Base-by-base conservation (phyloP, 2,113 vertebrate genomes). In the Parus major region DNA sequence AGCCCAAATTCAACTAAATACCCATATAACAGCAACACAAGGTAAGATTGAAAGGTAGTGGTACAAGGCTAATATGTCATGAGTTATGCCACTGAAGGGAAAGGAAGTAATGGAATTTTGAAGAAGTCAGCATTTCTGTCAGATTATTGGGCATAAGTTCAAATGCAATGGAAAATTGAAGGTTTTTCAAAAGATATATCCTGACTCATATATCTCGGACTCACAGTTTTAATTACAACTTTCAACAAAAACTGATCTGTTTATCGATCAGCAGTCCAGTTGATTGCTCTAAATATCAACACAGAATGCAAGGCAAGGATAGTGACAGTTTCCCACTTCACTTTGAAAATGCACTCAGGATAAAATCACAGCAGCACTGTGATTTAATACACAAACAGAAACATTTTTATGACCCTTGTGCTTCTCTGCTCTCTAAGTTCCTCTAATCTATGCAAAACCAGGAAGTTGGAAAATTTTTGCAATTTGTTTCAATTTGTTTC, bases 1-100 rank as follows among this genome's bases (percentile, higher is more conserved):
- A 84, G 52, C 29, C 29, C 39, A 76, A 82, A 72, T 46, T 56
- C 33, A 60, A 56, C 11, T 36, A 56, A 80, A 72, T 39, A 14
- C 4, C 14, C 36, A 8, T 3, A 18, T 16, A 79, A 64, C 0
- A 4, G 39, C 1, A 12, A 44, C 18, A 61, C 0, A 41, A 28
- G 10, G 25, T 9, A 23, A 63, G 23, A 55, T 1, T 41, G 71
- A 56, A 69, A 90, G 20, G 21, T 15, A 56, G 9, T 5, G 19
- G 22, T 33, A 57, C 18, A 83, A 77, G 12, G 18, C 19, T 68
- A 59, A 19, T 10, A 23, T 14, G 61, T 59, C n/a, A 50, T 19
- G 22, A 50, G 13, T 47, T 36, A 39, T 22, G 44, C 3, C 44
- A 33, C 27, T 80, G n/a, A 59, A 56, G 18, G 39, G 61, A 92